Evolutionary conservation across 2,113 vertebrate genomes (phyloP), one percentile per base, ranked within the genome.

Genomic region (Procavia capensis): DNA sequence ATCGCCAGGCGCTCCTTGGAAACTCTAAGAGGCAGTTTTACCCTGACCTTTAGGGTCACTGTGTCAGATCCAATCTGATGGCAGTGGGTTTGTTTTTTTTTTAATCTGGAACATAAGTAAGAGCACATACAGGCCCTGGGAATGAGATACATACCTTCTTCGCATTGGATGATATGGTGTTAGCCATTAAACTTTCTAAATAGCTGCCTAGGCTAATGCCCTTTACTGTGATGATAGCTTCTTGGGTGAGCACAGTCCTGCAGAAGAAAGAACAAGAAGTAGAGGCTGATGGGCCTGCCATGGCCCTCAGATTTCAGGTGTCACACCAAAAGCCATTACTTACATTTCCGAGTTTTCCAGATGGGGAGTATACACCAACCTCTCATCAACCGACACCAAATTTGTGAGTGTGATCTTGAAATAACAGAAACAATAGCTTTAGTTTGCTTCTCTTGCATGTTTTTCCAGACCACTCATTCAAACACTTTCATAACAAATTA

Each of bases 211-310:
- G 98, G 96, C 99, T 99, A 90, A 99, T 98, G 43, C 99, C 99
- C 98, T 99, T 99, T 81, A 99, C 99, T 0, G 99, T 99, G 97
- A 99, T 99, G 98, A 99, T 99, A 96, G 99, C 99, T 98, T 99
- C 99, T 95, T 99, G 99, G 20, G 99, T 99, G 96, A 99, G 98
- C 78, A 99, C 96, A 4, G 99, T 99, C 85, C 99, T 99, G 75
- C 20, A 81, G 94, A 34, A 79, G 47, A 93, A 31, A 79, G 41
- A 97, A 54, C 14, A 63, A 93, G 78, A n/a, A 14, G 92, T n/a
- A 85, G 61, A 54, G 90, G 70, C 78, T 86, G 27, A 81, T 3
- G 47, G 50, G 22, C 80, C 57, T 29, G 0, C 43, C 74, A 78
- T n/a, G 4, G 24, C 82, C 78, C 93, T 29, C 29, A 57, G 9